A percentile compares a stretch with the other conserved stretches of the same genome.
phyloP scores from a whole-genome alignment of 2,113 vertebrate species.

The Eclectus roratus region DNA sequence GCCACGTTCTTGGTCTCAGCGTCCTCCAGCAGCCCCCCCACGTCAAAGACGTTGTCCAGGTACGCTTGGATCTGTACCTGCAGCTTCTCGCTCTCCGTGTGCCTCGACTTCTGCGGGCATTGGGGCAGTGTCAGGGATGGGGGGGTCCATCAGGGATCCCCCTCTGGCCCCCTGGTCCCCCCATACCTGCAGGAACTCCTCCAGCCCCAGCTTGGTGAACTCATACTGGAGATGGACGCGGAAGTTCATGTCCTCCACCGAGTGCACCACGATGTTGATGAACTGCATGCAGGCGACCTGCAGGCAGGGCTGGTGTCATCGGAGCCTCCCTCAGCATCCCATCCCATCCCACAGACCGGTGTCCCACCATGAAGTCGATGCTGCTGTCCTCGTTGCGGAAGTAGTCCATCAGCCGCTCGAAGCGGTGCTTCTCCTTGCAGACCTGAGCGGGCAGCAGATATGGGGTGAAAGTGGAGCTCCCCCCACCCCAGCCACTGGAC shows the following conservation, averaged over 20 bases:
- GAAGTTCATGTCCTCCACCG: slow-evolving; percentile 99
- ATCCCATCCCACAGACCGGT: background rate
- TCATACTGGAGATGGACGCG: slow-evolving; percentile 95
- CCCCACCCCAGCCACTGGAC: background rate
- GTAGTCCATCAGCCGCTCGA: slow-evolving; percentile 97
- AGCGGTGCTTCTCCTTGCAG: slow-evolving; percentile 94
- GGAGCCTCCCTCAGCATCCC: no score
- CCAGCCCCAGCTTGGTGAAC: slow-evolving; percentile 94
- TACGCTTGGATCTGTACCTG: slow-evolving; percentile 98
- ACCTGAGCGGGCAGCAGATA: slow-evolving; percentile 72
- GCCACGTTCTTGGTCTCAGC: slow-evolving; percentile 97
- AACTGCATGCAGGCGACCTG: slow-evolving; percentile 99
- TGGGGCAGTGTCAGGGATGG: accelerated
- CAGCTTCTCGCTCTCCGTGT: slow-evolving; percentile 96
- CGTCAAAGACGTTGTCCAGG: slow-evolving; percentile 96
- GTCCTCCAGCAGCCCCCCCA: slow-evolving; percentile 94
- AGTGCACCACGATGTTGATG: slow-evolving; percentile 98
- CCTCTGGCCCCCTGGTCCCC: accelerated
- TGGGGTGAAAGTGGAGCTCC: accelerated
- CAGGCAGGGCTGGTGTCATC: background rate
- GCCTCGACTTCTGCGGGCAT: slow-evolving; percentile 86
- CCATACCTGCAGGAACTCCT: slow-evolving; percentile 92
- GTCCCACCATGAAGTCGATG: slow-evolving; percentile 94
- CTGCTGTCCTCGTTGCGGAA: slow-evolving; percentile 95
- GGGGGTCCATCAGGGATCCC: accelerated